Evolutionary conservation across 2,113 vertebrate species (phyloP).

Genomic region (Neomonachus schauinslandi): DNA sequence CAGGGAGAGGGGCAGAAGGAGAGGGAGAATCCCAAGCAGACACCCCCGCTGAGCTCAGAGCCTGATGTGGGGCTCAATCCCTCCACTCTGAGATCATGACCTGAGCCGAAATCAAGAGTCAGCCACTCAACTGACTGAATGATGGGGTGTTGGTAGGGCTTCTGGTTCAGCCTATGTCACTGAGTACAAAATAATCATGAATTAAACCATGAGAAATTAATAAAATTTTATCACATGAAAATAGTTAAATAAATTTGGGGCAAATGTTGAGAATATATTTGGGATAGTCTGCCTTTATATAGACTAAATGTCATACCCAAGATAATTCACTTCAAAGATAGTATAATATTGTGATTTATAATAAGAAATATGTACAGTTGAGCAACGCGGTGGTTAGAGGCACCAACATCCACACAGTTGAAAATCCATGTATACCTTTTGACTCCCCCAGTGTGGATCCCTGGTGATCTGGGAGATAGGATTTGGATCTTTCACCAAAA

Average conservation of each 20-base stretch:
- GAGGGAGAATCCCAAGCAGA: not conserved
- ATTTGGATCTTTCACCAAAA: not conserved
- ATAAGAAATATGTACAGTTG: not conserved
- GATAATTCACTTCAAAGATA: not conserved
- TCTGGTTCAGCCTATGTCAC: not conserved
- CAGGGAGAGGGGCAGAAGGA: not conserved
- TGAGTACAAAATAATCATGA: not conserved
- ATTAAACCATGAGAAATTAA: conserved; percentile 1
- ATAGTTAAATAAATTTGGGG: conserved; percentile 1
- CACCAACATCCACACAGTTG: not conserved
- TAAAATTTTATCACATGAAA: conserved; percentile 27
- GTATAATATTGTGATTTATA: not conserved
- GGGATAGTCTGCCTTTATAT: not conserved
- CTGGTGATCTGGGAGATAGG: not conserved
- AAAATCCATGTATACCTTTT: not conserved
- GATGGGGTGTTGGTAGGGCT: not conserved
- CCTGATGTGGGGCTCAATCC: not conserved
- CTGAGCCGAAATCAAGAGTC: not conserved
- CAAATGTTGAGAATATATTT: conserved; percentile 10
- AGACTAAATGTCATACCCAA: not conserved
- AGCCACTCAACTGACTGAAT: not conserved
- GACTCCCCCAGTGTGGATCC: not conserved
- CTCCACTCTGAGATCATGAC: not conserved
- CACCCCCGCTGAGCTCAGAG: not conserved
- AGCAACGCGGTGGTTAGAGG: not conserved